Evolutionary conservation across 2,888 invertebrate species (phyloP), one percentile per base, ranked within the genome.

Genomic region (Acanthosepion esculentum): DNA sequence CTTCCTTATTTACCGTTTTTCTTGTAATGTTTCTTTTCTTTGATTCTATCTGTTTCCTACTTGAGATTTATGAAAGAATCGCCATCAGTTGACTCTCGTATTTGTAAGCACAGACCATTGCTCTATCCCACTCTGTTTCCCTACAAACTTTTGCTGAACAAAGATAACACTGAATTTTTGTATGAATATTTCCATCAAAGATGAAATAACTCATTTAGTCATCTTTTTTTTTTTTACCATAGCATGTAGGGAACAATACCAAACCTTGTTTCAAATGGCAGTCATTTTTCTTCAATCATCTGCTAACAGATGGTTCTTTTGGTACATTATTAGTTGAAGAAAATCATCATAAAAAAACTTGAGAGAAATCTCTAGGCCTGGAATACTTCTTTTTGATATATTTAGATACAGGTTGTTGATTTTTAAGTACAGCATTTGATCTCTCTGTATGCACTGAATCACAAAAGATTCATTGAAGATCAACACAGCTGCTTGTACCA

Each of bases 111-210:
- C 12, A 78, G n/a, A 78, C 78, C 78, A n/a, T 78, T n/a, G 78
- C 78, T 78, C 78, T 78, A 15, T 15, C n/a, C 78, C 78, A n/a
- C 78, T n/a, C 78, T 12, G 0, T 23, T 23, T 7, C 59, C 59
- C 23, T 6, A 59, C 59, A 59, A 59, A 59, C n/a, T 33, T 78
- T 78, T 78, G n/a, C 78, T 78, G 78, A 18, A 78, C n/a, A 78
- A 78, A 78, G 78, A 78, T 78, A 78, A 78, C 78, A 78, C 78
- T 33, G 78, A 78, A 78, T 78, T 78, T 78, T 33, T 33, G 12
- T 78, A 78, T 78, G n/a, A 78, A n/a, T 33, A 78, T n/a, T 78
- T 78, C 78, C 78, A 78, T 78, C 78, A 78, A 78, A 78, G 78
- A 33, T 33, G 78, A 78, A 78, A 78, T 78, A 78, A 78, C 33